Evolutionary conservation across 2,888 invertebrate genomes (phyloP), one percentile per base, ranked within the genome.

Genomic region (Branchipolynoe longqiensis): DNA sequence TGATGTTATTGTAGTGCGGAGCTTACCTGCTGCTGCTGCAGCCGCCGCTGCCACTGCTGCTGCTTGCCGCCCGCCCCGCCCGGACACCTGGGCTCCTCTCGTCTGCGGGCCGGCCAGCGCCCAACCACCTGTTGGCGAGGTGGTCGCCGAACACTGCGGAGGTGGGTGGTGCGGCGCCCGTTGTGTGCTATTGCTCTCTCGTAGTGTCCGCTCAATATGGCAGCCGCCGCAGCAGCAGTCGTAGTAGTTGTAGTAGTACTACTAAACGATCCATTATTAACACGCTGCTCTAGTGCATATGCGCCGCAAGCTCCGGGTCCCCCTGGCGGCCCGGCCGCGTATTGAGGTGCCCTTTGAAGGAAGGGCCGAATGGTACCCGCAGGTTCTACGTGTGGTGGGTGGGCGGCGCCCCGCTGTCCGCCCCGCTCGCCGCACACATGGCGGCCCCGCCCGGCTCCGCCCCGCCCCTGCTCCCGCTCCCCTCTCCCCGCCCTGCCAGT

Each of bases 111-210:
- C 40, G 28, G 41, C 18, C 38, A 48, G 78, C 28, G 78, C 18
- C n/a, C 69, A 69, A 33, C 78, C 78, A 78, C 78, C 78, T 78
- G 78, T 78, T 48, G 78, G 41, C 25, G 73, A 73, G 33, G 41
- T 73, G 38, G 31, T 64, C 28, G 64, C 56, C 25, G n/a, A n/a
- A n/a, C n/a, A n/a, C n/a, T n/a, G n/a, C n/a, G n/a, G n/a, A n/a
- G n/a, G n/a, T n/a, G n/a, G n/a, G n/a, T n/a, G n/a, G n/a, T n/a
- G n/a, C n/a, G n/a, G n/a, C n/a, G n/a, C n/a, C n/a, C n/a, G n/a
- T n/a, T n/a, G n/a, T n/a, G n/a, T n/a, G n/a, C n/a, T n/a, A n/a
- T n/a, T n/a, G n/a, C 18, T 48, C 48, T 18, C 18, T 48, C 18
- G 8, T 18, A 48, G 8, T 12, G 8, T 12, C 18, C 48, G 48